These are phyloP conservation scores for Aldrovandia affinis DNA, from an alignment of 2,797 vertebrate species.

Conservation along the genomic window DNA sequence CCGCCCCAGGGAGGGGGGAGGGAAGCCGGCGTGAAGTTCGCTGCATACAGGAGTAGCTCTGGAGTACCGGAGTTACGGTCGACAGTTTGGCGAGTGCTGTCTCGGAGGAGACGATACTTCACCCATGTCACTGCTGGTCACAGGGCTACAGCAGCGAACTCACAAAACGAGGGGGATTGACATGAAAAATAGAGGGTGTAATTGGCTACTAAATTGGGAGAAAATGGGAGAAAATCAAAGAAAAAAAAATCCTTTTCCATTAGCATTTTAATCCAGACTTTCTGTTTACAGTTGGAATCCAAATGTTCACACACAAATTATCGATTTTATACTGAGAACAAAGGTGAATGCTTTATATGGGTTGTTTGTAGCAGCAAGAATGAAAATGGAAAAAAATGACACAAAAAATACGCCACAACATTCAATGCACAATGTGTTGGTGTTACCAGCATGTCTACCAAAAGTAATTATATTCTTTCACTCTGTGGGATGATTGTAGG, in stretches of 20 bases:
- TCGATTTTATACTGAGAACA: neutral
- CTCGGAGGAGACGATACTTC: too few relatives aligned
- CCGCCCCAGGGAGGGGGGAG: too few relatives aligned
- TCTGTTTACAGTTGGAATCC: neutral
- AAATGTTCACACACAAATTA: neutral
- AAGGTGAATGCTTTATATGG: neutral
- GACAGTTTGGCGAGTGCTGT: too few relatives aligned
- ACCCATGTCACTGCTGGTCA: too few relatives aligned
- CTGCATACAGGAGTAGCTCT: too few relatives aligned
- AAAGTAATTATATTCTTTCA: constrained; percentile 1
- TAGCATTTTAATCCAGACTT: neutral
- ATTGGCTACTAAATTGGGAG: too few relatives aligned
- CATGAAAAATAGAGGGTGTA: too few relatives aligned
- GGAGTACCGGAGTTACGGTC: too few relatives aligned
- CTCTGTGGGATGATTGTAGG: neutral
- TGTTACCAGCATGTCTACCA: neutral
- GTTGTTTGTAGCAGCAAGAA: neutral
- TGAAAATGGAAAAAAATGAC: neutral
- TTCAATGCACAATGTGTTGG: neutral
- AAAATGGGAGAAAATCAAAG: too few relatives aligned
- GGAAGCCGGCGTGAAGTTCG: too few relatives aligned
- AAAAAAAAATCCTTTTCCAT: neutral
- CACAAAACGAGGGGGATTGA: too few relatives aligned
- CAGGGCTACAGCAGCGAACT: too few relatives aligned
- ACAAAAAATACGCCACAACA: neutral